Base-by-base conservation (phyloP, 2,888 invertebrate genomes). In the Ochropleura leucogaster region DNA sequence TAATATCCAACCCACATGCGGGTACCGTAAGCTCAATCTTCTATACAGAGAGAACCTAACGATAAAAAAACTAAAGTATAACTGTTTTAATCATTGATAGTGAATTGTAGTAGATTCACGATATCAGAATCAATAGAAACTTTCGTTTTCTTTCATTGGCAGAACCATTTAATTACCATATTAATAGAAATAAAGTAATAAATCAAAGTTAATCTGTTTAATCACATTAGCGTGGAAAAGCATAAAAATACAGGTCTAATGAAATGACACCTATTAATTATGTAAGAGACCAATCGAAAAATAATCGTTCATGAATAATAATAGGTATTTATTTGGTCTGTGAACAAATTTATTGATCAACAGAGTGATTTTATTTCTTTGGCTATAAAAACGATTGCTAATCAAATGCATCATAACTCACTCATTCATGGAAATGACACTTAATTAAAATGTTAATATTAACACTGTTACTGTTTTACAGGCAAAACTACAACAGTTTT, bases 181-280 rank as follows among this genome's bases (percentile, higher is more conserved):
- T 69, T 65, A 77, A 74, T 73, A 71, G 62, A 62, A 65, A n/a
- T 9, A 16, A 67, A 70, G 7, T 20, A 12, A 77, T 79, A 79
- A 82, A 79, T 86, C 68, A 64, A 64, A 66, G 8, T 80, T 82
- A 86, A 80, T 85, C 74, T 74, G 63, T 76, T 73, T 82, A 72
- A 71, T 77, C 51, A 70, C 66, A 78, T 77, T 74, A 72, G 63
- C 44, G 68, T 59, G 73, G 72, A 81, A 60, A 65, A 75, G 65
- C 47, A 68, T 68, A 57, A 79, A 75, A 85, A 85, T 80, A 70
- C 83, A 60, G 83, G 75, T 86, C 77, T 79, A 85, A 74, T 57
- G 42, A 74, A 74, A 73, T 74, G 74, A 79, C 63, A 60, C 40
- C 66, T 49, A 85, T 78, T 74, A 80, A 85, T 85, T 78, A 74